These are phyloP conservation scores for Cassiopea xamachana DNA, from an alignment of 30 jellyfish, hydroid and myxozoan genomes.

Conservation along the genomic window DNA sequence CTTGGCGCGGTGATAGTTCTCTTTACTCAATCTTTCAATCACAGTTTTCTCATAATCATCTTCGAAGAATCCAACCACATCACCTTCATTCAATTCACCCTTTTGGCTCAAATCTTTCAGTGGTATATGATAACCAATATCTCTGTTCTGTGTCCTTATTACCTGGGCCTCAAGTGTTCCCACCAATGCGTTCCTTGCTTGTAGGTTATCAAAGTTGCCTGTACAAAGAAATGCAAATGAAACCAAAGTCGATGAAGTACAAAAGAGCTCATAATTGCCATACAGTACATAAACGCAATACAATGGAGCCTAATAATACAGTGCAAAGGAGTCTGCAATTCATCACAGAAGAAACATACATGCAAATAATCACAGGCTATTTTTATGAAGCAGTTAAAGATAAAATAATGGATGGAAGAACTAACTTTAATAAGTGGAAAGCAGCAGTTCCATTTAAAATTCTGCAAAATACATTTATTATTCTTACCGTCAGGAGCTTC, in stretches of 20 bases:
- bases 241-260: not conserved
- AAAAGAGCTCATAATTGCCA: not conserved
- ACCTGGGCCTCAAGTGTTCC: constrained; percentile 14
- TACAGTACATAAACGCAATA: not conserved
- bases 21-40: constrained; percentile 4
- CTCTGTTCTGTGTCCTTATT: not conserved
- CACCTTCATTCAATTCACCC: constrained; percentile 5
- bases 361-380: too few relatives aligned
- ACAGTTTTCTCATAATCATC: not conserved
- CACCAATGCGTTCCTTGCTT: not conserved
- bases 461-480: not conserved
- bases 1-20: constrained; percentile 16
- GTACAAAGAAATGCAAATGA: not conserved
- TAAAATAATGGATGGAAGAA: not conserved
- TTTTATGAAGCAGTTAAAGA: too few relatives aligned
- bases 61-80: constrained; percentile 34
- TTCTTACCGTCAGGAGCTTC: not conserved
- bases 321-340: too few relatives aligned
- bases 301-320: too few relatives aligned
- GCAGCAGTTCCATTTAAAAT: too few relatives aligned
- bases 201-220: constrained; percentile 1
- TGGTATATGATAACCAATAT: constrained; percentile 31
- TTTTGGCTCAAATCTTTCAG: constrained; percentile 12
- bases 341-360: too few relatives aligned
- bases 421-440: not conserved